Evolutionary conservation across 2,113 vertebrate species (phyloP).

Genomic region (Pao palembangensis): DNA sequence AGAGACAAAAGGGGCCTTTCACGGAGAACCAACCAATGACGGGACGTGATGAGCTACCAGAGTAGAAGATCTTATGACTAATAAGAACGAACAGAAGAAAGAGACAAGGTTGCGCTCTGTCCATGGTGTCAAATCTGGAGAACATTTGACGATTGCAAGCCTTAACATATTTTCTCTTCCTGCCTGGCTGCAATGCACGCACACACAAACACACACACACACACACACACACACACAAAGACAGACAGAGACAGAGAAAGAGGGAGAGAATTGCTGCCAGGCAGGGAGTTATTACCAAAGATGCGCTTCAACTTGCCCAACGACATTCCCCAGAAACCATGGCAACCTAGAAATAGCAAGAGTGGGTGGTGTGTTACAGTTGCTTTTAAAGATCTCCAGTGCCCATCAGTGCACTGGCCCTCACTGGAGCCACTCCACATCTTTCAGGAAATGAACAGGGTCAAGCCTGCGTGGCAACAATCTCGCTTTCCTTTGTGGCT

Average conservation of each 20-base stretch:
- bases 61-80: constrained; percentile 52
- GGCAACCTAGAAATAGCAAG: constrained; percentile 58
- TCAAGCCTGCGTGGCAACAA: constrained; percentile 74
- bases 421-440: constrained; percentile 56
- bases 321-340: constrained; percentile 74
- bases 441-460: constrained; percentile 68
- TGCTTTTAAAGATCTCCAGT: constrained; percentile 62
- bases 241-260: background rate
- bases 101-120: constrained; percentile 32
- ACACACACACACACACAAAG: background rate
- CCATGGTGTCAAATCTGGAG: constrained; percentile 34
- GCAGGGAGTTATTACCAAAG: constrained; percentile 62
- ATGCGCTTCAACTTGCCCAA: constrained; percentile 68
- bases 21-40: constrained; percentile 16
- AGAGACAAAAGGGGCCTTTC: constrained; percentile 12
- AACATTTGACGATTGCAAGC: constrained; percentile 46
- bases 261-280: constrained; percentile 51
- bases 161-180: constrained; percentile 50
- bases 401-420: constrained; percentile 56
- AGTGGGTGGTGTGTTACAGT: constrained; percentile 59
- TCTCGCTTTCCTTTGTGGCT: constrained; percentile 65
- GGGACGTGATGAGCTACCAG: constrained; percentile 18
- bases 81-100: constrained; percentile 29
- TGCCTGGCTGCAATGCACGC: constrained; percentile 14
- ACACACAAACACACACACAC: constrained; percentile 6